These are phyloP conservation scores for Ellobius talpinus DNA, from an alignment of 2,113 vertebrate genomes.

Conservation along the genomic window DNA sequence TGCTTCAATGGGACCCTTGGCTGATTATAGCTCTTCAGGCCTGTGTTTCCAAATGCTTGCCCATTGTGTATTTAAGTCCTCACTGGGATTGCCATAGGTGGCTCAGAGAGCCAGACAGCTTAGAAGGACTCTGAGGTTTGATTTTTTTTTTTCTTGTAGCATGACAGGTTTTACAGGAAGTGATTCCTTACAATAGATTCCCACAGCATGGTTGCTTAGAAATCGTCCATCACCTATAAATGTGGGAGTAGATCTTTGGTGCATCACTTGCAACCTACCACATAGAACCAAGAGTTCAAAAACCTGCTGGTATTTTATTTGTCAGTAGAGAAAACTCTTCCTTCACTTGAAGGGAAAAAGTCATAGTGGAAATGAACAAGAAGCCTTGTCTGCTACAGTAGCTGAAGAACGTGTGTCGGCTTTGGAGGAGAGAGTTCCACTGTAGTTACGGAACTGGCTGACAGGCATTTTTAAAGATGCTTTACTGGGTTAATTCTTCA, in stretches of 20 bases:
- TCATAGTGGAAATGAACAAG: not conserved
- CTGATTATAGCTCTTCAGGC: constrained; percentile 65
- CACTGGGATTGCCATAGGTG: constrained; percentile 8
- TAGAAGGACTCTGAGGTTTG: not conserved
- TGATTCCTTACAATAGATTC: not conserved
- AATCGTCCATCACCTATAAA: not conserved
- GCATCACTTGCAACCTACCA: not conserved
- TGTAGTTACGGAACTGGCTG: constrained; percentile 12
- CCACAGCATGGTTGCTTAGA: not conserved
- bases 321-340: not conserved
- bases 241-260: not conserved
- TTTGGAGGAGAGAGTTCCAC: constrained; percentile 30
- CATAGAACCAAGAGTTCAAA: not conserved
- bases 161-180: not conserved
- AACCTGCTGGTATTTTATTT: not conserved
- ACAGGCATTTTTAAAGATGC: not conserved
- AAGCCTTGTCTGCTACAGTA: not conserved
- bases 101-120: constrained; percentile 12
- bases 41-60: constrained; percentile 46
- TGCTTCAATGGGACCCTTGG: constrained; percentile 64
- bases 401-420: not conserved
- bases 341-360: not conserved
- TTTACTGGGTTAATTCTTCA: constrained; percentile 1
- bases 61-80: constrained; percentile 30
- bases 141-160: not conserved